These are phyloP conservation scores for Axea sp. DNA, from an alignment of 2,888 invertebrate species.

Conservation along the genomic window DNA sequence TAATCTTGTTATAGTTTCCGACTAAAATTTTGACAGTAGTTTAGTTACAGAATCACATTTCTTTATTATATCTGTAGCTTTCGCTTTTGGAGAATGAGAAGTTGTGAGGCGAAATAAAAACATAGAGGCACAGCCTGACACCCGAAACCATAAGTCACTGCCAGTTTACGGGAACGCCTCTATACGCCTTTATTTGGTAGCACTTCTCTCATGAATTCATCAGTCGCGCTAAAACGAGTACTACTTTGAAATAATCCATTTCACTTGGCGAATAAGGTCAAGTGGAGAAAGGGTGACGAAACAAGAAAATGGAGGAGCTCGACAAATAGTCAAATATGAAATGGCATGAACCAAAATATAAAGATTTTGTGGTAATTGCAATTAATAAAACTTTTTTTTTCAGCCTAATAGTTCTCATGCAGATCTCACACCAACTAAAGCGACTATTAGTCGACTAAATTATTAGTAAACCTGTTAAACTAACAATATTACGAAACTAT, in stretches of 20 bases:
- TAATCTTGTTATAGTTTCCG: neutral
- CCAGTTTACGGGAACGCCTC: slow-evolving; percentile 59
- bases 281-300: slow-evolving; percentile 51
- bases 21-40: slow-evolving; percentile 13
- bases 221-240: slow-evolving; percentile 64
- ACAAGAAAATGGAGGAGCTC: slow-evolving; percentile 53
- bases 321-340: slow-evolving; percentile 47
- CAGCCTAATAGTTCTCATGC: too few species aligned
- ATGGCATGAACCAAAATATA: neutral
- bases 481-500: too few species aligned
- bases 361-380: too few species aligned
- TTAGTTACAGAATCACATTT: slow-evolving; percentile 5
- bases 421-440: too few species aligned
- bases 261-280: slow-evolving; percentile 65
- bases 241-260: slow-evolving; percentile 69
- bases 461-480: too few species aligned
- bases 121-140: slow-evolving; percentile 61
- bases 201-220: slow-evolving; percentile 62
- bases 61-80: slow-evolving; percentile 7
- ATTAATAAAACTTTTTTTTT: too few species aligned
- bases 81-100: slow-evolving; percentile 13
- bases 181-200: slow-evolving; percentile 61
- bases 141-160: slow-evolving; percentile 60
- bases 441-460: too few species aligned
- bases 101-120: slow-evolving; percentile 46